phyloP scores from a whole-genome alignment of 2,113 vertebrate species.

The Crotalus viridis region DNA sequence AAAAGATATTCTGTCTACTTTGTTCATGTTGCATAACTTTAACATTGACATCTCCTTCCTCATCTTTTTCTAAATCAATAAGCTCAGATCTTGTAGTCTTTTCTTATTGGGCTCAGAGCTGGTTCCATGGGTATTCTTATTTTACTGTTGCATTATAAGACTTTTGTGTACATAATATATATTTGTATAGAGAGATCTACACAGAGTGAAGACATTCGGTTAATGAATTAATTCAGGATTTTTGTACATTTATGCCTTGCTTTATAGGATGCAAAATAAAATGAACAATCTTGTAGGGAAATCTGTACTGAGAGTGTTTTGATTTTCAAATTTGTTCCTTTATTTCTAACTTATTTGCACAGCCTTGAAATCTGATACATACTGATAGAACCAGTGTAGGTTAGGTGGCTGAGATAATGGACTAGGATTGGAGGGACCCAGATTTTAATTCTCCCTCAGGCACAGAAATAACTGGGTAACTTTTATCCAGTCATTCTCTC shows the following conservation, averaged over 20 bases:
- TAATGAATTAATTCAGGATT: constrained; percentile 36
- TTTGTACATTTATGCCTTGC: constrained; percentile 64
- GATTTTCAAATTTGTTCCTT: constrained; percentile 51
- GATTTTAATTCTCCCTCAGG: neutral
- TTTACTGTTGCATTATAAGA: constrained; percentile 46
- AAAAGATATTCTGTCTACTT: neutral
- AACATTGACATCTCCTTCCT: neutral
- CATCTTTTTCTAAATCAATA: neutral
- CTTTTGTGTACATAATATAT: constrained; percentile 33
- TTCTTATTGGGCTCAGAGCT: constrained; percentile 20
- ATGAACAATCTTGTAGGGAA: constrained; percentile 38
- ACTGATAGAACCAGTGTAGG: neutral
- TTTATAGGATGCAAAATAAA: constrained; percentile 57
- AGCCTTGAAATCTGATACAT: constrained; percentile 29
- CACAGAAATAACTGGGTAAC: neutral
- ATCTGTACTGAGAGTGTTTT: constrained; percentile 39
- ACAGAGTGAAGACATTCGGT: constrained; percentile 42
- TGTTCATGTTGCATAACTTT: neutral
- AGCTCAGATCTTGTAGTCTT: neutral
- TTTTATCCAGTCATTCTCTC: neutral
- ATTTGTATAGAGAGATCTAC: constrained; percentile 48
- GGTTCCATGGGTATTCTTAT: constrained; percentile 41
- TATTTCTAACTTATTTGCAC: constrained; percentile 24
- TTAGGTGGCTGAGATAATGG: neutral
- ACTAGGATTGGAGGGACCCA: neutral